phyloP scores from a whole-genome alignment of 2,888 invertebrate genomes.

The Dynastes tityus region DNA sequence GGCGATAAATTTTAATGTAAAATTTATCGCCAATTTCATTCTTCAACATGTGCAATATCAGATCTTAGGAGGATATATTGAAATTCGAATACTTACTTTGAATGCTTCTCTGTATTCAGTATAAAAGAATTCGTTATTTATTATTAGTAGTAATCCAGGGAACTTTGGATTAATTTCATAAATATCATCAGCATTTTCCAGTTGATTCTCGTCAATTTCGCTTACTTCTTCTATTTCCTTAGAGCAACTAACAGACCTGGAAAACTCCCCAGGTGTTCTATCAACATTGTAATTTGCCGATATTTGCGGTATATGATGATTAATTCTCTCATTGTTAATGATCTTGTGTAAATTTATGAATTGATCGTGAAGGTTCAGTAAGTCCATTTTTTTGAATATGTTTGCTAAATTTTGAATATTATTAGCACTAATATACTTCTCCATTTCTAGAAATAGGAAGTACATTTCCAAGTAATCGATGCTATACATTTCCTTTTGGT shows the following conservation, averaged over 20 bases:
- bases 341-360: slow-evolving; percentile 47
- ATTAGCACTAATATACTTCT: slow-evolving; percentile 58
- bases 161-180: slow-evolving; percentile 62
- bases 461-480: slow-evolving; percentile 63
- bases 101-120: slow-evolving; percentile 58
- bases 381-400: slow-evolving; percentile 61
- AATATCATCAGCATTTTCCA: slow-evolving; percentile 44
- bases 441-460: slow-evolving; percentile 64
- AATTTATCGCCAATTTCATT: too few relatives aligned
- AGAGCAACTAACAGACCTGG: background rate
- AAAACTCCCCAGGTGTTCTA: slow-evolving; percentile 9
- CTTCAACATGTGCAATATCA: too few relatives aligned
- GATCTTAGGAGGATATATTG: too few relatives aligned
- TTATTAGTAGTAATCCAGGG: slow-evolving; percentile 68
- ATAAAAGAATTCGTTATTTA: slow-evolving; percentile 68
- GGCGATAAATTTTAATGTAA: too few relatives aligned
- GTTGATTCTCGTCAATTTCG: slow-evolving; percentile 7
- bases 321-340: background rate
- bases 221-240: slow-evolving; percentile 9
- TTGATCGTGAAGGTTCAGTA: slow-evolving; percentile 56
- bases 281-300: slow-evolving; percentile 26
- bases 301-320: background rate
- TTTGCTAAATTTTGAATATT: slow-evolving; percentile 60
- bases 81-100: slow-evolving; percentile 49
- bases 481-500: slow-evolving; percentile 50